Evolutionary conservation across 2,797 vertebrate species (phyloP), one percentile per base, ranked within the genome.

Genomic region (Cryptoblepharus egeriae): DNA sequence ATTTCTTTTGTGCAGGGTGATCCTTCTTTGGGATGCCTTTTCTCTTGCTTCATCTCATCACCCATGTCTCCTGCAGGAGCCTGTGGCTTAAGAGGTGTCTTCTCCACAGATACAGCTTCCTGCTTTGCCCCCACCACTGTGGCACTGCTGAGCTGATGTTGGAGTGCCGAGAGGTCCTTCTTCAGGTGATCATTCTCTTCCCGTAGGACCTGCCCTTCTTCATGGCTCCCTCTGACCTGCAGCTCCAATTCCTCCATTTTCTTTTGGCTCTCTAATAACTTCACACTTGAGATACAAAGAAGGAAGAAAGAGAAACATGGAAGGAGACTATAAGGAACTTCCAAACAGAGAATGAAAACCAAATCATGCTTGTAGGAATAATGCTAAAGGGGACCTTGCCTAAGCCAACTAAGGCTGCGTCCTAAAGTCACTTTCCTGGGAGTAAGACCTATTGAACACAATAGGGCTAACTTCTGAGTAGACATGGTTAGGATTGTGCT

Each of bases 11-110:
- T 52, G 13, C 35, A 1, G 26, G 32, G 72, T 32, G 58, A 28
- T 0, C 26, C 55, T 55, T 68, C 9, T 71, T 49, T 57, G 60
- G 4, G 42, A 82, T 85, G 82, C 60, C 77, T 74, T 74, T 92
- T 86, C 96, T 97, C 97, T 97, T 97, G 95, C 87, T 94, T 85
- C 13, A 89, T 5, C 16, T 80, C 91, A n/a, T 95, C 95, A 8
- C 95, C 89, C 80, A 92, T 91, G 68, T 83, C 91, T 79, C 91
- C 85, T 74, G 77, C 87, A 1, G 88, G 89, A 78, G 74, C 93
- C 82, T 93, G 90, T 69, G 84, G 81, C 1, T 28, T 30, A 52
- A 79, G 81, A 81, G 85, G 84, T 77, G 85, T 76, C 81, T 73
- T 90, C 90, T 58, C 91, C 84, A 88, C 57, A 7, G 2, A 61